phyloP scores from a whole-genome alignment of 2,888 invertebrate species.

The Hemistola chrysoprasaria region DNA sequence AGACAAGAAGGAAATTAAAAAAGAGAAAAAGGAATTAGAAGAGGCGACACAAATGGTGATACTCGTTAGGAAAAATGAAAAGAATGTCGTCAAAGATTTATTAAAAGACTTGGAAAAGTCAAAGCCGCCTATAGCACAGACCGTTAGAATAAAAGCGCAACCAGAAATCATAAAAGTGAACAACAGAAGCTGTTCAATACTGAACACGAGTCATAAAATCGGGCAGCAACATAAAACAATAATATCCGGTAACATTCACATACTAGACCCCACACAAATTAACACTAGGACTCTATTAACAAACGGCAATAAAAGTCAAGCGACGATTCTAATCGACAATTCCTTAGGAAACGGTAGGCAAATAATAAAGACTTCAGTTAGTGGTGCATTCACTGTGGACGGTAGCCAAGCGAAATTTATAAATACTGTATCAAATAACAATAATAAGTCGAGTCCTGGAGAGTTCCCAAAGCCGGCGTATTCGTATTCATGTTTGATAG shows the following conservation, averaged over 20 bases:
- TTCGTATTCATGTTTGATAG: constrained; percentile 98
- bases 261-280: constrained; percentile 70
- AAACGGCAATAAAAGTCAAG: constrained; percentile 71
- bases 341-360: constrained; percentile 72
- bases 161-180: constrained; percentile 71
- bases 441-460: constrained; percentile 72
- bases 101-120: constrained; percentile 79
- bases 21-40: constrained; percentile 55
- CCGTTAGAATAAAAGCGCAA: constrained; percentile 70
- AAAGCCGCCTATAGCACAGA: constrained; percentile 45
- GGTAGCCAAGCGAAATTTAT: constrained; percentile 69
- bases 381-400: constrained; percentile 64
- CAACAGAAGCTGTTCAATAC: constrained; percentile 72
- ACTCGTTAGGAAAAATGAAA: constrained; percentile 72
- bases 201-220: constrained; percentile 72
- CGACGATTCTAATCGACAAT: constrained; percentile 77
- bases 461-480: constrained; percentile 97
- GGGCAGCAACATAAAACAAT: constrained; percentile 70
- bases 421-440: constrained; percentile 38
- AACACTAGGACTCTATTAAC: constrained; percentile 74
- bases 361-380: constrained; percentile 74
- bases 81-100: constrained; percentile 85
- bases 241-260: constrained; percentile 79
- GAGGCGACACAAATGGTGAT: constrained; percentile 78
- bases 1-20: constrained; percentile 12